Percentiles rank a stretch among this genome's conserved stretches.
Conservation (phyloP, 2,888 invertebrate genomes). For the Aporophyla lueneburgensis region DNA sequence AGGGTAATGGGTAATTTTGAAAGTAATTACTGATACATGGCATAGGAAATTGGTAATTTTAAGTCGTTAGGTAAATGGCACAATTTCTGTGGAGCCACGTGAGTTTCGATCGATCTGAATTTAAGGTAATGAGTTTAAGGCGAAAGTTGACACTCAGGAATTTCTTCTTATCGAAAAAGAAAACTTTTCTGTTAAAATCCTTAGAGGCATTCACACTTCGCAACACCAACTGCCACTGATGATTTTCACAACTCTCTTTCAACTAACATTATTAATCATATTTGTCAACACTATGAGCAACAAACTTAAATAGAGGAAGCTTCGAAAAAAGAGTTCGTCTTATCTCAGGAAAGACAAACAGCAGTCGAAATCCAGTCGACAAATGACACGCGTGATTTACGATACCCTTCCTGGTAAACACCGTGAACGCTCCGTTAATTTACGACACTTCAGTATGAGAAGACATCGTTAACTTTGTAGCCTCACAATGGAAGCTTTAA, state of each 20-base stretch:
- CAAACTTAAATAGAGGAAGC: constrained; percentile 52
- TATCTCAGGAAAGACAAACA: constrained; percentile 56
- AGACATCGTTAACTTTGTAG: constrained; percentile 51
- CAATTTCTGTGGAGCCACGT: constrained; percentile 6
- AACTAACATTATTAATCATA: constrained; percentile 53
- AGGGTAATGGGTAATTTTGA: constrained; percentile 52
- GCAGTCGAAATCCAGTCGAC: constrained; percentile 52
- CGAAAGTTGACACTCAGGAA: neutral
- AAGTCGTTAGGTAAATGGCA: constrained; percentile 44
- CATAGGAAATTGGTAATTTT: constrained; percentile 44
- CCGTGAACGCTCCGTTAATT: constrained; percentile 52
- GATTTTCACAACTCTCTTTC: constrained; percentile 33
- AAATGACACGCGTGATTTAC: constrained; percentile 66
- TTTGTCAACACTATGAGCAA: constrained; percentile 45
- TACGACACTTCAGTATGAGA: constrained; percentile 52
- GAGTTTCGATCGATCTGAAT: neutral
- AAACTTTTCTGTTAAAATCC: neutral
- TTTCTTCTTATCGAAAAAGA: neutral
- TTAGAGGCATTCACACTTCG: neutral
- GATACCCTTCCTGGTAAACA: constrained; percentile 59
- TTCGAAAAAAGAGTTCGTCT: constrained; percentile 42
- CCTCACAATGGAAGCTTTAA: constrained; percentile 51
- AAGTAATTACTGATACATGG: constrained; percentile 36
- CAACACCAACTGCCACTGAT: neutral
- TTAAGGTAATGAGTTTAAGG: constrained; percentile 1